A percentile compares a stretch with the other conserved stretches of the same genome.
These are phyloP conservation scores for Eueremaeus valkanovi DNA, from an alignment of 2,888 invertebrate species.

Conservation along the genomic window DNA sequence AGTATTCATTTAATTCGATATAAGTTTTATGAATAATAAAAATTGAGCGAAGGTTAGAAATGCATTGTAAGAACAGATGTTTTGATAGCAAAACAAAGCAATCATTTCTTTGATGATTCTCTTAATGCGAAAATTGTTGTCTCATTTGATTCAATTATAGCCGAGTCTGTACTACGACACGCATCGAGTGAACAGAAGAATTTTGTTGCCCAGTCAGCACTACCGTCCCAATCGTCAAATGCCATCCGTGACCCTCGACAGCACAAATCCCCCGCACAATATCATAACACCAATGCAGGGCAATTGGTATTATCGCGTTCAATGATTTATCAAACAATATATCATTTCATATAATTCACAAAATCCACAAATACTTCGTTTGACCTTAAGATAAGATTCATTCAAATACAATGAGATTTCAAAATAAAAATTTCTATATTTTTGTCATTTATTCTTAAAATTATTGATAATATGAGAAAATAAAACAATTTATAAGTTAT, in stretches of 20 bases:
- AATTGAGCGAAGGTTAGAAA: neutral
- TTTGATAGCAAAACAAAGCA: neutral
- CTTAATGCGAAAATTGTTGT: too few relatives aligned
- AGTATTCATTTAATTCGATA: too few relatives aligned
- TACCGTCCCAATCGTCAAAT: neutral
- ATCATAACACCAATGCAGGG: constrained; percentile 19
- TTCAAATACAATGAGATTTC: too few relatives aligned
- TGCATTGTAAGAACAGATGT: neutral
- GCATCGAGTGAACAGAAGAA: neutral
- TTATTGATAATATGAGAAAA: too few relatives aligned
- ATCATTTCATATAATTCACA: too few relatives aligned
- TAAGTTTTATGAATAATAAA: too few relatives aligned
- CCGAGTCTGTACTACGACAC: neutral
- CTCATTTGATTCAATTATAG: neutral
- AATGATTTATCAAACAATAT: too few relatives aligned
- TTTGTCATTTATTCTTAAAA: too few relatives aligned
- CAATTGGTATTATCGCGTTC: constrained; percentile 29
- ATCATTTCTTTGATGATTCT: neutral
- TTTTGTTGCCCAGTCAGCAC: neutral
- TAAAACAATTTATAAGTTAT: too few relatives aligned
- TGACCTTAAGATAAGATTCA: too few relatives aligned
- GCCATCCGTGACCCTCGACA: constrained; percentile 1
- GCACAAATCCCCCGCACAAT: constrained; percentile 15
- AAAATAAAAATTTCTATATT: too few relatives aligned
- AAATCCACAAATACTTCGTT: too few relatives aligned